phyloP scores from a whole-genome alignment of 1,140 invertebrate genomes.

The Nilaparvata lugens region DNA sequence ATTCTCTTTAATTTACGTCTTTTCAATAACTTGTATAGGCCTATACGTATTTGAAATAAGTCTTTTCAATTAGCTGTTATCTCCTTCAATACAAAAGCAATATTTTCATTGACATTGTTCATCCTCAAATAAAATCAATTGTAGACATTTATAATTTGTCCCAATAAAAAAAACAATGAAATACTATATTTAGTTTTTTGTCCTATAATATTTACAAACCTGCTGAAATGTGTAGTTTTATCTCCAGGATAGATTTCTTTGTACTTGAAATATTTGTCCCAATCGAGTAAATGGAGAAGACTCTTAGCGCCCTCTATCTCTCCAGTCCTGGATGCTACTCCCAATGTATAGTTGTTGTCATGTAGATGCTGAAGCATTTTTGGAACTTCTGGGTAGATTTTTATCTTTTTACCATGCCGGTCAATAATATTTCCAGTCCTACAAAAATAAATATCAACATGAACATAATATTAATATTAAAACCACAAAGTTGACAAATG shows the following conservation, averaged over 20 bases:
- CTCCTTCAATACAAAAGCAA: too few species aligned
- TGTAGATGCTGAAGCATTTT: conserved; percentile 47
- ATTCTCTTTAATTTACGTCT: too few species aligned
- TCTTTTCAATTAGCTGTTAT: too few species aligned
- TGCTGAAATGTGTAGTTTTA: conserved; percentile 58
- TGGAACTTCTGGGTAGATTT: conserved; percentile 50
- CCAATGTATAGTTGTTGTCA: conserved; percentile 46
- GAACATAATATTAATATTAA: too few species aligned
- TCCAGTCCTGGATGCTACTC: conserved; percentile 55
- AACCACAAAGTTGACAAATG: too few species aligned
- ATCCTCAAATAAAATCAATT: too few species aligned
- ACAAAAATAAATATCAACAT: not conserved
- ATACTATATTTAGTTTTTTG: too few species aligned
- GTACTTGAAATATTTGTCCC: conserved; percentile 59
- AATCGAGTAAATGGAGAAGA: conserved; percentile 55
- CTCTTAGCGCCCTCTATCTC: conserved; percentile 54
- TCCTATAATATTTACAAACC: conserved; percentile 47
- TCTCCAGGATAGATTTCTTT: conserved; percentile 66
- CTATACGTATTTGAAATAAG: too few species aligned
- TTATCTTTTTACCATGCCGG: conserved; percentile 38
- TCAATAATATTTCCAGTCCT: conserved; percentile 43
- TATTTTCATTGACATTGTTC: too few species aligned
- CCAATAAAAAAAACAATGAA: too few species aligned
- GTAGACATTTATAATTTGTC: too few species aligned
- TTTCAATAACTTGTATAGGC: too few species aligned